phyloP scores from a whole-genome alignment of 2,113 vertebrate species.

The Miniopterus natalensis region DNA sequence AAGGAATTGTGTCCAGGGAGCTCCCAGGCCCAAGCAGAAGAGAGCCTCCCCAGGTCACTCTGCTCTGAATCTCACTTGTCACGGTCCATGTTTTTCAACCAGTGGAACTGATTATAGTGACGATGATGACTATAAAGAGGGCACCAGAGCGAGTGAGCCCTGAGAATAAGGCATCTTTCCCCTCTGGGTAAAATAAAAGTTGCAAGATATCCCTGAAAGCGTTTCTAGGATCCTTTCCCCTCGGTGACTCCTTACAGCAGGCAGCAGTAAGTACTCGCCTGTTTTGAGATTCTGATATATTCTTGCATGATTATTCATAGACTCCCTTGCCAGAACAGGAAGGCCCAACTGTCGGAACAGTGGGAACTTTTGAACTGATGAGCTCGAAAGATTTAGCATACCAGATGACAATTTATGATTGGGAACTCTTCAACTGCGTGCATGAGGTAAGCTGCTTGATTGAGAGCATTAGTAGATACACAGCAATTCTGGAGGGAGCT shows the following conservation, averaged over 20 bases:
- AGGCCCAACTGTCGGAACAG: conserved; percentile 93
- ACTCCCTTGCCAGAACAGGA: conserved; percentile 97
- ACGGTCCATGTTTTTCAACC: background rate
- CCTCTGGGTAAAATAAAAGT: conserved; percentile 63
- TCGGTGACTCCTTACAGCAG: background rate
- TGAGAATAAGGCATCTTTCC: background rate
- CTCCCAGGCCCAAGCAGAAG: background rate
- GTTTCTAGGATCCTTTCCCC: conserved; percentile 41
- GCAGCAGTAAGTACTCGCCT: background rate
- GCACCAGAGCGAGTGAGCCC: background rate
- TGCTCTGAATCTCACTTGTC: background rate
- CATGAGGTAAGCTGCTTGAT: conserved; percentile 92
- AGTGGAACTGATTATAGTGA: background rate
- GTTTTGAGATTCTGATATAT: conserved; percentile 57
- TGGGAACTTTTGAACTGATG: conserved; percentile 96
- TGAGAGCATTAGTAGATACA: background rate
- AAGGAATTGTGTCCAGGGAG: background rate
- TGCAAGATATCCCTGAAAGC: conserved; percentile 44
- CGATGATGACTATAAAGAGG: background rate
- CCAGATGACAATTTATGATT: conserved; percentile 97
- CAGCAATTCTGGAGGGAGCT: background rate
- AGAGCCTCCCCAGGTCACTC: background rate
- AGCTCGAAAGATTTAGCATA: conserved; percentile 98
- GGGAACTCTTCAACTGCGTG: conserved; percentile 99
- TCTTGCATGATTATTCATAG: conserved; percentile 85